phyloP scores from a whole-genome alignment of 1,140 invertebrate genomes.

The Drosophila nebulosa region DNA sequence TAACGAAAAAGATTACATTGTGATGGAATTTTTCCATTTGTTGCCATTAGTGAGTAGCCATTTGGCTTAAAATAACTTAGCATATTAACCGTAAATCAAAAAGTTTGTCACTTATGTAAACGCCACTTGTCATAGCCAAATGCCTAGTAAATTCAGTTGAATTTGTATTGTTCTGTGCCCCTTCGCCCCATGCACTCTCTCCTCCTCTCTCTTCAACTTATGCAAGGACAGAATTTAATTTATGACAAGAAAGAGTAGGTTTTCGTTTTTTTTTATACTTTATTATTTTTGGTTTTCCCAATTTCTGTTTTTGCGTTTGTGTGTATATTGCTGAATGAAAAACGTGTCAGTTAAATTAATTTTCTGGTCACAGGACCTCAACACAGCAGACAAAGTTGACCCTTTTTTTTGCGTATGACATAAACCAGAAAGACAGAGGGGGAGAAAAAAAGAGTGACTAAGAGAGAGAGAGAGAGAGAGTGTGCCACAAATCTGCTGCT shows the following conservation, averaged over 20 bases:
- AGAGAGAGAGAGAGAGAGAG: not conserved
- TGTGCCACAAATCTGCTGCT: conserved; percentile 40
- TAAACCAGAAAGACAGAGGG: not conserved
- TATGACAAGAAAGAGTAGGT: conserved; percentile 17
- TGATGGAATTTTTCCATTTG: too few species aligned
- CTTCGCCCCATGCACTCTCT: not conserved
- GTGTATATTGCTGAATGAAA: conserved; percentile 34
- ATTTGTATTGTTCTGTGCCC: not conserved
- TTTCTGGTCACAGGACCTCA: conserved; percentile 34
- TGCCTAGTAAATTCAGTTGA: not conserved
- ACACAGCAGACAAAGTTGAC: conserved; percentile 13
- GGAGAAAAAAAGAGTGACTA: not conserved
- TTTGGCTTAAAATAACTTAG: too few species aligned
- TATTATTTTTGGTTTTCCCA: not conserved
- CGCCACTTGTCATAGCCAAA: not conserved
- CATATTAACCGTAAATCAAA: not conserved
- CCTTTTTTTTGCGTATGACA: conserved; percentile 20
- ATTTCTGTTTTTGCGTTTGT: not conserved
- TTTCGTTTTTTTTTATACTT: not conserved
- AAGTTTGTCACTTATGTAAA: not conserved
- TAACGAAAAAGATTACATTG: too few species aligned
- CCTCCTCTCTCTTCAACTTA: not conserved
- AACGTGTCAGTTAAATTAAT: conserved; percentile 53
- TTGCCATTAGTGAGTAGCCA: too few species aligned
- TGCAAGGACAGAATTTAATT: conserved; percentile 14